Evolutionary conservation across 2,113 vertebrate species (phyloP).

Genomic region (Isichthys henryi): DNA sequence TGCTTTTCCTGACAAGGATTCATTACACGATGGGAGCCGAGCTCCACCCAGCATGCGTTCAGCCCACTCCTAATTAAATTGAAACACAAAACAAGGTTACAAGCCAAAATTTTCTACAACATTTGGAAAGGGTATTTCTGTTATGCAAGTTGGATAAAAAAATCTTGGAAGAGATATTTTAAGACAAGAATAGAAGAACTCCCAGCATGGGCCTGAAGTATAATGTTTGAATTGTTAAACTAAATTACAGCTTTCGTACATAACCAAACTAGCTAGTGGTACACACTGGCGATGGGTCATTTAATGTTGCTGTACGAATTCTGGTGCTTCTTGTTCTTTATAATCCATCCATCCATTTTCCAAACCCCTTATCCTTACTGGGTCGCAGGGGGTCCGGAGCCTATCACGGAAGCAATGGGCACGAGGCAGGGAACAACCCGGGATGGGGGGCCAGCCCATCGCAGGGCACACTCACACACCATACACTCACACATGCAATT

Average conservation of each 20-base stretch:
- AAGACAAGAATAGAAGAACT: neutral
- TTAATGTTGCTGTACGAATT: neutral
- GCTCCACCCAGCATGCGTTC: slow-evolving; percentile 24
- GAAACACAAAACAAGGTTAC: slow-evolving; percentile 25
- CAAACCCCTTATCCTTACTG: too few relatives aligned
- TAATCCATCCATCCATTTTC: too few relatives aligned
- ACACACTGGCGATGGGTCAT: too few relatives aligned
- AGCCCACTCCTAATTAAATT: slow-evolving; percentile 26
- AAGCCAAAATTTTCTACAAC: neutral
- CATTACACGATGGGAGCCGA: slow-evolving; percentile 46
- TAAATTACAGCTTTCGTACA: slow-evolving; percentile 1
- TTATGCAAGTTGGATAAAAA: neutral
- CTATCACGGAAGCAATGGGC: too few relatives aligned
- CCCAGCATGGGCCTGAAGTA: neutral
- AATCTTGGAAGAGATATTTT: neutral
- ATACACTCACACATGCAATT: too few relatives aligned
- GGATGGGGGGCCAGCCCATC: too few relatives aligned
- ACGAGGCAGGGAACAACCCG: too few relatives aligned
- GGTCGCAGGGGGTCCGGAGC: too few relatives aligned
- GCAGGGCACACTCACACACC: too few relatives aligned
- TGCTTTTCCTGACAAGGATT: slow-evolving; percentile 42
- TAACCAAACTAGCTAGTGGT: neutral
- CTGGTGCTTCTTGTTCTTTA: neutral
- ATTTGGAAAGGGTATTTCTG: neutral
- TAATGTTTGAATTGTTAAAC: neutral